Evolutionary conservation across 2,888 invertebrate genomes (phyloP).

Genomic region (Trissonchulus sp.): DNA sequence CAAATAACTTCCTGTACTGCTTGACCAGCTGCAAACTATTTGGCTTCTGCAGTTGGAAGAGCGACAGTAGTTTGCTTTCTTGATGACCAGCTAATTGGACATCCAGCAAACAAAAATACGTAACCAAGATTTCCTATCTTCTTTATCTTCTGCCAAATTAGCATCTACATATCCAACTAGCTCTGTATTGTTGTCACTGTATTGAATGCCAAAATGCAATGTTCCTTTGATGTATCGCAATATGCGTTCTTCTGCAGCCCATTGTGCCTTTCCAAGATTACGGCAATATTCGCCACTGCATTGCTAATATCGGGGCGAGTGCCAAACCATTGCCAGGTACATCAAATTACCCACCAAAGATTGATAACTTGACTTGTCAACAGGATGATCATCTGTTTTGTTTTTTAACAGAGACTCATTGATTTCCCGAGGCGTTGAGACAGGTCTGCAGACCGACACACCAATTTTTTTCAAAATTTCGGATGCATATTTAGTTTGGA

Average conservation of each 20-base stretch:
- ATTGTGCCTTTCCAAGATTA: slow-evolving; percentile 32
- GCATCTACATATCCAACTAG: slow-evolving; percentile 41
- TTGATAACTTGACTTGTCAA: too few species aligned
- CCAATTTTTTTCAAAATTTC: too few species aligned
- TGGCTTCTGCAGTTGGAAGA: slow-evolving; percentile 49
- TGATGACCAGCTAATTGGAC: slow-evolving; percentile 45
- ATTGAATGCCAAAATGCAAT: slow-evolving; percentile 6
- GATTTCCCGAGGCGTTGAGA: too few species aligned
- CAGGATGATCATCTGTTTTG: too few species aligned
- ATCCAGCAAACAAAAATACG: slow-evolving; percentile 42
- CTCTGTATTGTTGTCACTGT: slow-evolving; percentile 7
- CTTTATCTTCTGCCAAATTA: slow-evolving; percentile 45
- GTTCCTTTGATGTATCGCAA: slow-evolving; percentile 34
- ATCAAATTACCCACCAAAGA: too few species aligned
- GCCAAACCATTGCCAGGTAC: neutral
- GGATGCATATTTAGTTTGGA: too few species aligned
- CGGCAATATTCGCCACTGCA: too few species aligned
- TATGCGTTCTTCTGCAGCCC: slow-evolving; percentile 35
- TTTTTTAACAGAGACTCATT: too few species aligned
- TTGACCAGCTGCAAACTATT: slow-evolving; percentile 46
- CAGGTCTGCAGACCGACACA: too few species aligned
- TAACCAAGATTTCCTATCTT: slow-evolving; percentile 47
- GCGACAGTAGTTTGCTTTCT: slow-evolving; percentile 47
- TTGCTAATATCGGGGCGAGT: neutral
- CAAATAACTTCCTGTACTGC: slow-evolving; percentile 37